Evolutionary conservation across 1,140 invertebrate species (phyloP).

Genomic region (Eubasilissa regina): DNA sequence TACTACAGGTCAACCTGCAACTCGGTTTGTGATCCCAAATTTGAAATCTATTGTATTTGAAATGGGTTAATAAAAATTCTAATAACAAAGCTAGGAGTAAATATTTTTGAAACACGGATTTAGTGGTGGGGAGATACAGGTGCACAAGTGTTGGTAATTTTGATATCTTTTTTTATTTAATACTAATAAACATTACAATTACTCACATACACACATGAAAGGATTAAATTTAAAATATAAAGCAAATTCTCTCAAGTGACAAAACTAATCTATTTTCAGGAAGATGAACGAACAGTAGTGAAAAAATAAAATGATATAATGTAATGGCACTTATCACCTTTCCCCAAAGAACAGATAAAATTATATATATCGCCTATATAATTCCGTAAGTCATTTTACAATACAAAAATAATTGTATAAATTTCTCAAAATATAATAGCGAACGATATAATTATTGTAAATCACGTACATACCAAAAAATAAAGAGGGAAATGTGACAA

Average conservation of each 20-base stretch:
- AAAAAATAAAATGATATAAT: slow-evolving; percentile 28
- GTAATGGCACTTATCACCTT: slow-evolving; percentile 53
- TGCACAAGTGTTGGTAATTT: slow-evolving; percentile 18
- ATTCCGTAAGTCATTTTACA: slow-evolving; percentile 32
- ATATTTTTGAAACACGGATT: no score
- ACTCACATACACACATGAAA: slow-evolving; percentile 61
- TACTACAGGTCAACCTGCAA: no score
- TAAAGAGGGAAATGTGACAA: slow-evolving; percentile 26
- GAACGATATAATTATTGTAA: not conserved
- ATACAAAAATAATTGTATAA: slow-evolving; percentile 40
- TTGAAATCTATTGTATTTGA: no score
- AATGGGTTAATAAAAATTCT: no score
- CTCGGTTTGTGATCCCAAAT: no score
- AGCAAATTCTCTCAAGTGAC: slow-evolving; percentile 34
- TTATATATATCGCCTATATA: slow-evolving; percentile 41
- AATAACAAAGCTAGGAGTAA: no score
- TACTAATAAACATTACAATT: slow-evolving; percentile 59
- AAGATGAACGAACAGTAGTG: slow-evolving; percentile 34
- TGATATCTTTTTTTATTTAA: slow-evolving; percentile 58
- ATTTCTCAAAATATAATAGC: slow-evolving; percentile 24
- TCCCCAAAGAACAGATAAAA: slow-evolving; percentile 32
- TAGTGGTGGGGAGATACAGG: not conserved
- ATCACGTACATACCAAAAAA: slow-evolving; percentile 30
- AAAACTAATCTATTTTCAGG: slow-evolving; percentile 37
- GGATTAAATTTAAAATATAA: slow-evolving; percentile 57